phyloP scores from a whole-genome alignment of 1,140 invertebrate species.

The Scaptomyza montana region DNA sequence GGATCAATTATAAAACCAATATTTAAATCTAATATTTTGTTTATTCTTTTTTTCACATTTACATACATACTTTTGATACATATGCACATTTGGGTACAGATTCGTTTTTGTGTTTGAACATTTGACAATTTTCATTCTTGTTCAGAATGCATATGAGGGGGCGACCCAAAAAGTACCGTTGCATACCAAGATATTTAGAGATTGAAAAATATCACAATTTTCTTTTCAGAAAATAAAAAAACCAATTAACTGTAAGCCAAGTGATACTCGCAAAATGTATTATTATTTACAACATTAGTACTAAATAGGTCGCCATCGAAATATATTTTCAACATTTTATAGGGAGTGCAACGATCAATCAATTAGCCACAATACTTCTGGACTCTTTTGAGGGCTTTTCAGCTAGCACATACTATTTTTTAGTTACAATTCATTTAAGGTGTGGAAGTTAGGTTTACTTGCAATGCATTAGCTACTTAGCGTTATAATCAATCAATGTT shows the following conservation, averaged over 20 bases:
- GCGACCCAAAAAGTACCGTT: background rate
- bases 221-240: background rate
- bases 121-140: constrained; percentile 32
- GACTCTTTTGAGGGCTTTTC: too few species aligned
- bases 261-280: background rate
- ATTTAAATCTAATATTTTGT: constrained; percentile 35
- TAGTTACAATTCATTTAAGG: constrained; percentile 5
- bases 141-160: background rate
- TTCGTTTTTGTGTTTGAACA: constrained; percentile 39
- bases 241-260: background rate
- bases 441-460: constrained; percentile 34
- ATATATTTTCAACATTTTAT: background rate
- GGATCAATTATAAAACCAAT: constrained; percentile 43
- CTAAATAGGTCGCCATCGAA: constrained; percentile 1
- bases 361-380: constrained; percentile 12
- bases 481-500: constrained; percentile 35
- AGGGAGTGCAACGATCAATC: constrained; percentile 38
- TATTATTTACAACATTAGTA: background rate
- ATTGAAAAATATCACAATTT: constrained; percentile 44
- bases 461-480: constrained; percentile 11
- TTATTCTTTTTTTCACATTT: background rate
- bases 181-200: constrained; percentile 16
- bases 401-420: background rate
- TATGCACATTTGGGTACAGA: constrained; percentile 1
- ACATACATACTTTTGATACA: constrained; percentile 7